Conservation (phyloP, 2,797 vertebrate species). For the Onychomys leucogaster region DNA sequence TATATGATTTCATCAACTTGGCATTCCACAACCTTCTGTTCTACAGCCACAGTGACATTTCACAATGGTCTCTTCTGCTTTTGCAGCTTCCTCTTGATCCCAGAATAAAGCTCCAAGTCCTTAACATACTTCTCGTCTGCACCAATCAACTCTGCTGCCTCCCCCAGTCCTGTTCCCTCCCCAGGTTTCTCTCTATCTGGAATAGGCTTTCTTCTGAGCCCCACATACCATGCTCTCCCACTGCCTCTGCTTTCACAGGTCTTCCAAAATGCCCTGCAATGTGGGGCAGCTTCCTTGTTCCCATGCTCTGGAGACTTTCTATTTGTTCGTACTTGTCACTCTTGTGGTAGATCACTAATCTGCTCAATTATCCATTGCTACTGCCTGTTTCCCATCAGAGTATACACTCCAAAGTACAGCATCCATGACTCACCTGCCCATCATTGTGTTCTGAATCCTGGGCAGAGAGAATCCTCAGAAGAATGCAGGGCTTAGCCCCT, state of each 20-base stretch:
- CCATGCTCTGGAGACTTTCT: not conserved
- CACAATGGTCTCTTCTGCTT: not conserved
- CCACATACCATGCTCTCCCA: too few relatives aligned
- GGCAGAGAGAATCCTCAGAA: not conserved
- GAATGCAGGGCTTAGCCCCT: not conserved
- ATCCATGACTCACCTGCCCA: accelerated
- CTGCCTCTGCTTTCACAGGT: not conserved
- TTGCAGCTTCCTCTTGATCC: not conserved
- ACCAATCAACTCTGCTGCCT: not conserved
- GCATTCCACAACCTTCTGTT: not conserved
- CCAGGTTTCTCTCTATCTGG: not conserved
- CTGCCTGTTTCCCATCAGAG: not conserved
- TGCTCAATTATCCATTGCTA: accelerated
- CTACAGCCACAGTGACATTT: not conserved
- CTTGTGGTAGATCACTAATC: not conserved
- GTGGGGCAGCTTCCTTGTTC: not conserved
- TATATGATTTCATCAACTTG: not conserved
- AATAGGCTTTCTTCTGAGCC: not conserved
- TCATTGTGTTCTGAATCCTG: not conserved
- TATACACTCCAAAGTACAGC: not conserved
- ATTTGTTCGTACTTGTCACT: not conserved
- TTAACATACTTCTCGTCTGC: not conserved
- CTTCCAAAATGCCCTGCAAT: not conserved
- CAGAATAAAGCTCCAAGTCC: not conserved
- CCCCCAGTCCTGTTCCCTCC: too few relatives aligned